Evolutionary conservation across 2,113 vertebrate genomes (phyloP).

Genomic region (Girardinichthys multiradiatus): DNA sequence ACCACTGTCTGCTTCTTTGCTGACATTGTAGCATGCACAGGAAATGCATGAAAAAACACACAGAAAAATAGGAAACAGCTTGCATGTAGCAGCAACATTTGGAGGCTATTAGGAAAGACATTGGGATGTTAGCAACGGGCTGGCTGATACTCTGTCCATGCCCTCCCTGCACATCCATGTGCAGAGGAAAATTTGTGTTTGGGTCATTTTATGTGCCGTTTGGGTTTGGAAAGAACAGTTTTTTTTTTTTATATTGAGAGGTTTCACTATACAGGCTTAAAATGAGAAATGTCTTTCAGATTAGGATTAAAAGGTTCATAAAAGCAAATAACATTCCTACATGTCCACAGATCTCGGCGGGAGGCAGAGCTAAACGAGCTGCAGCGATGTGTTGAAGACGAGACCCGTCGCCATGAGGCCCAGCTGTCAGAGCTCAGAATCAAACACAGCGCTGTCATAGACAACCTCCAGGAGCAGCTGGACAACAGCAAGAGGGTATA

Average conservation of each 20-base stretch:
- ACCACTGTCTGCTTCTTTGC: too few species aligned
- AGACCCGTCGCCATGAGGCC: slow-evolving; percentile 81
- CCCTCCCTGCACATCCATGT: too few species aligned
- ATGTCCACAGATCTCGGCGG: slow-evolving; percentile 82
- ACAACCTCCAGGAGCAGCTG: slow-evolving; percentile 87
- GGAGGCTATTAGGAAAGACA: too few species aligned
- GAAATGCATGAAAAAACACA: neutral
- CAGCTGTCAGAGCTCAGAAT: slow-evolving; percentile 87
- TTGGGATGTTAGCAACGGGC: too few species aligned
- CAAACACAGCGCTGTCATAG: slow-evolving; percentile 84
- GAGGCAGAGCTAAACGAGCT: slow-evolving; percentile 88
- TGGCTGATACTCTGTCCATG: too few species aligned
- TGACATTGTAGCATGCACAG: neutral
- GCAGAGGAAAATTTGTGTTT: neutral
- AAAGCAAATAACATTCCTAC: neutral
- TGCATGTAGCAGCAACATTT: too few species aligned
- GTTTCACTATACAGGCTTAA: too few species aligned
- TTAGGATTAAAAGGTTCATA: neutral
- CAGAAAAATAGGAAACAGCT: too few species aligned
- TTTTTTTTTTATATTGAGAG: neutral
- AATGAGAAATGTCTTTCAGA: neutral
- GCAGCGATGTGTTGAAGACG: slow-evolving; percentile 88
- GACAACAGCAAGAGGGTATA: slow-evolving; percentile 88
- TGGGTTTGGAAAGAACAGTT: too few species aligned
- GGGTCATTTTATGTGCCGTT: too few species aligned